phyloP scores from a whole-genome alignment of 1,140 invertebrate species.

The Lanistes nyassanus region DNA sequence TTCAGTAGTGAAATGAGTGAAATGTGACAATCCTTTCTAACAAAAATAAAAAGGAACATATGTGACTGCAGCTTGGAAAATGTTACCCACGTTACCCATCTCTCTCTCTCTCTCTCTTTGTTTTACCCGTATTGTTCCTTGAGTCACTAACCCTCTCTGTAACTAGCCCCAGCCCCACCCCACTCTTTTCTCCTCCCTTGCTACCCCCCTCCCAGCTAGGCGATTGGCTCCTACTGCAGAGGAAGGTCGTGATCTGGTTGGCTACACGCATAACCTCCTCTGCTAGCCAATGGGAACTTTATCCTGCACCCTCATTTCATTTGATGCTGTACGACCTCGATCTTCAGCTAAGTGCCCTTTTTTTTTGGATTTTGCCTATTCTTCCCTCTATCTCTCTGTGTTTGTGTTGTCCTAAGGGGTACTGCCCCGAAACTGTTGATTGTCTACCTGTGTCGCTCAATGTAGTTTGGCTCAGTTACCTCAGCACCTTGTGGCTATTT shows the following conservation, averaged over 20 bases:
- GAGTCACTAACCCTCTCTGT: not conserved
- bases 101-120: conserved; percentile 13
- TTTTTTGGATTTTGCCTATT: not conserved
- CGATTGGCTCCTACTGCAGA: too few relatives aligned
- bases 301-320: not conserved
- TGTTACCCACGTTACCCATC: too few relatives aligned
- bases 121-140: not conserved
- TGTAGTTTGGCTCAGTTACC: too few relatives aligned
- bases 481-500: too few relatives aligned
- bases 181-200: not conserved
- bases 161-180: not conserved
- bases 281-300: not conserved
- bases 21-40: not conserved
- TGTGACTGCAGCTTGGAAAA: too few relatives aligned
- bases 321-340: not conserved
- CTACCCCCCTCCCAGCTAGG: not conserved
- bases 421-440: too few relatives aligned
- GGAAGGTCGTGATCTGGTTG: too few relatives aligned
- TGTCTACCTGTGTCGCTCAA: too few relatives aligned
- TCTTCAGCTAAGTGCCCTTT: not conserved
- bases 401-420: not conserved
- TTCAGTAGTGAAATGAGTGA: too few relatives aligned
- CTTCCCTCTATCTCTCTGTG: not conserved
- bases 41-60: not conserved
- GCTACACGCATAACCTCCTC: too few relatives aligned